Percentiles rank a stretch among this genome's conserved stretches.
These are phyloP conservation scores for Chelidonichthys spinosus DNA, from an alignment of 2,797 vertebrate genomes.

Conservation along the genomic window DNA sequence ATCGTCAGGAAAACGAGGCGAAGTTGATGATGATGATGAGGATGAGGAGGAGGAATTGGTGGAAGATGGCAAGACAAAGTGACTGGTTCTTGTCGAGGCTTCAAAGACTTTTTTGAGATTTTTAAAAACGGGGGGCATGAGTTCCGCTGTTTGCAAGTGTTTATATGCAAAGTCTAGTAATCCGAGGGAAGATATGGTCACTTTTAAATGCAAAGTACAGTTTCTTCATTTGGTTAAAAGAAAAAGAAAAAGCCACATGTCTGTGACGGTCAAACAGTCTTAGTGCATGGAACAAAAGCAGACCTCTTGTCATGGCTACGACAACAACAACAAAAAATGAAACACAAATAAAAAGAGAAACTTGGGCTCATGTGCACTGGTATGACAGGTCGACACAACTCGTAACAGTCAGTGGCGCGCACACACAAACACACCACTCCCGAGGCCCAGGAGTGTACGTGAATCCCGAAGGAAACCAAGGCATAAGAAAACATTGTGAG, in stretches of 20 bases:
- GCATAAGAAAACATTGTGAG: slow-evolving; percentile 69
- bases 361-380: slow-evolving; percentile 61
- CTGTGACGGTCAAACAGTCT: slow-evolving; percentile 70
- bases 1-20: slow-evolving; percentile 59
- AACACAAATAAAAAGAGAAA: slow-evolving; percentile 20
- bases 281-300: slow-evolving; percentile 63
- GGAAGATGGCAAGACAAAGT: slow-evolving; percentile 71
- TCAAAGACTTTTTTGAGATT: slow-evolving; percentile 47
- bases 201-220: slow-evolving; percentile 69
- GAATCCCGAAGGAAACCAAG: slow-evolving; percentile 71
- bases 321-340: slow-evolving; percentile 15
- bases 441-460: slow-evolving; percentile 49
- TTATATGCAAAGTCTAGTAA: slow-evolving; percentile 63
- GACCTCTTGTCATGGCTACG: slow-evolving; percentile 55
- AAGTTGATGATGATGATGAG: slow-evolving; percentile 62
- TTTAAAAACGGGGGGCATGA: slow-evolving; percentile 32
- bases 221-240: slow-evolving; percentile 72
- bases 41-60: slow-evolving; percentile 66
- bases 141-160: slow-evolving; percentile 52
- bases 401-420: slow-evolving; percentile 86
- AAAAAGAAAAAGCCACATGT: slow-evolving; percentile 40
- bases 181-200: slow-evolving; percentile 62
- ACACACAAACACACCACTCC: slow-evolving; percentile 70
- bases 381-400: slow-evolving; percentile 76
- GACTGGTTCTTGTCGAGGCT: slow-evolving; percentile 61